A percentile compares a stretch with the other conserved stretches of the same genome.
phyloP scores from a whole-genome alignment of 2,797 vertebrate genomes.

The Notoglanidium macrostoma region DNA sequence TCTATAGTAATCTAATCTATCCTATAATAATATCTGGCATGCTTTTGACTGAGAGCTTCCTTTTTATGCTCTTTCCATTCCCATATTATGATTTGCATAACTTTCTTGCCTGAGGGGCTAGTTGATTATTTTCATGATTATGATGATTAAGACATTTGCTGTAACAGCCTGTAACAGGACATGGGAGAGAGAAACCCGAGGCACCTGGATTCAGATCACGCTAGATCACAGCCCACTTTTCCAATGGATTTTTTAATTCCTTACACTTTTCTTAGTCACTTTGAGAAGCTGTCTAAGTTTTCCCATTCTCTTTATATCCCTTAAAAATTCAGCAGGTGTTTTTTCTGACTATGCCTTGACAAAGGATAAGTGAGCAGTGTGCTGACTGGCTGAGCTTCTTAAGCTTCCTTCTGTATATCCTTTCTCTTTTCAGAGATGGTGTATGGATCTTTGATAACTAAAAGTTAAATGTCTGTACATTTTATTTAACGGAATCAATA shows the following conservation, averaged over 20 bases:
- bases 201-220: neutral
- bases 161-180: neutral
- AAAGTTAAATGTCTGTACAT: neutral
- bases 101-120: neutral
- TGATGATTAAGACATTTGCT: neutral
- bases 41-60: neutral
- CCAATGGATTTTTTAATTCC: neutral
- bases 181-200: neutral
- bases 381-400: neutral
- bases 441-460: neutral
- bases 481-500: neutral
- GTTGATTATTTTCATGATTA: neutral
- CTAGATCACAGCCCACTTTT: neutral
- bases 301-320: too few species aligned
- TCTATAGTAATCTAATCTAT: too few species aligned
- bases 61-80: neutral
- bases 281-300: neutral
- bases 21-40: too few species aligned
- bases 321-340: neutral
- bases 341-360: neutral
- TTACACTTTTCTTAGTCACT: neutral
- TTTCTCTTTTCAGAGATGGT: neutral
- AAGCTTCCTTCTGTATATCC: neutral
- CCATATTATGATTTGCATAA: neutral
- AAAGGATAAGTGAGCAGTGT: neutral